phyloP scores from a whole-genome alignment of 1,140 invertebrate genomes.

The Spodoptera litura region DNA sequence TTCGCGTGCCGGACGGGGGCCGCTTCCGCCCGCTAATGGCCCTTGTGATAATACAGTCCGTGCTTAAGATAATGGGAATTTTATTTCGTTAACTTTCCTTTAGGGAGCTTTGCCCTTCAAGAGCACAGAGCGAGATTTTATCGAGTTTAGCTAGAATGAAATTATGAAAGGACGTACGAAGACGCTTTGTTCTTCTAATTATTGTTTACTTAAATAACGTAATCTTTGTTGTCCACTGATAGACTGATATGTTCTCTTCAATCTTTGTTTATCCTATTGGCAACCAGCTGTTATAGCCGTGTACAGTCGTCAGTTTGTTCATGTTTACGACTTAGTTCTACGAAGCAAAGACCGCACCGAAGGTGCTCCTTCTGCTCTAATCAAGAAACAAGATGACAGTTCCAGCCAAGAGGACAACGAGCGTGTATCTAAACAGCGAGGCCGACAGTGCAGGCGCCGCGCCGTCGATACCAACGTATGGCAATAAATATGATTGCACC shows the following conservation, averaged over 20 bases:
- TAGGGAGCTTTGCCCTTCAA: slow-evolving; percentile 23
- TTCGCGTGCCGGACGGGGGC: slow-evolving; percentile 25
- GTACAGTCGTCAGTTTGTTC: neutral
- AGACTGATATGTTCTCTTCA: no score
- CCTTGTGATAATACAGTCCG: slow-evolving; percentile 19
- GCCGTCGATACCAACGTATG: neutral
- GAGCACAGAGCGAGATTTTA: slow-evolving; percentile 21
- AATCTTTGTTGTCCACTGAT: neutral
- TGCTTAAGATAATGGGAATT: slow-evolving; percentile 32
- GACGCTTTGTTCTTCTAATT: neutral
- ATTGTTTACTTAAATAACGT: neutral
- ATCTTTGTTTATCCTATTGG: no score
- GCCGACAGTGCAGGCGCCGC: neutral
- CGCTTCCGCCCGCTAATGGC: slow-evolving; percentile 37
- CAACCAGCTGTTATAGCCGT: no score
- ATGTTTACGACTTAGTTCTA: slow-evolving; percentile 30
- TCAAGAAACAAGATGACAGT: slow-evolving; percentile 19
- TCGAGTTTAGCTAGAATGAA: neutral
- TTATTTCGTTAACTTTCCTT: slow-evolving; percentile 31
- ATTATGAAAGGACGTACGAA: neutral
- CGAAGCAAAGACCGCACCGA: neutral
- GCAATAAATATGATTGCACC: neutral
- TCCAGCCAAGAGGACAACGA: slow-evolving; percentile 22
- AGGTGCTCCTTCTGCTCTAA: slow-evolving; percentile 16
- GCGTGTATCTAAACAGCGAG: neutral